Evolutionary conservation across 2,888 invertebrate species (phyloP), one percentile per base, ranked within the genome.

Genomic region (Polyommatus icarus): DNA sequence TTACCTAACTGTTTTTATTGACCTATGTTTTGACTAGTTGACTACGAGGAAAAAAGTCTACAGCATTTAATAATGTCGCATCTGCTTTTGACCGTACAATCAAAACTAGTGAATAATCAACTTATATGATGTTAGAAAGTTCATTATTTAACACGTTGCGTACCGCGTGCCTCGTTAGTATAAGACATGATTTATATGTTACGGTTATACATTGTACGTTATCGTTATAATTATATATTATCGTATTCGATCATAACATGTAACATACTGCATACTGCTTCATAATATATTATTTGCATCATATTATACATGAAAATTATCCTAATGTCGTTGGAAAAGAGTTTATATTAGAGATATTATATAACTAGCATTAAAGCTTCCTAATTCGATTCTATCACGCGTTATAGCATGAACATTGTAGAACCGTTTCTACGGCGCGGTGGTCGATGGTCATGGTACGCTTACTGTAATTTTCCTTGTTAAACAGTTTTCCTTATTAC

Each of bases 81-180:
- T 54, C 10, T 24, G 8, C 24, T 24, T 20, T 61, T 61, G 61
- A 24, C 61, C 61, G 61, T 20, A 61, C 24, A 61, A 61, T 61
- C 61, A 24, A 61, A 61, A 24, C 1, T 61, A 61, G 24, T 20
- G 61, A 61, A 61, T 24, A 61, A 61, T 61, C 61, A 61, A 61
- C 24, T 61, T 24, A 61, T 61, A 71, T 71, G 71, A 71, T 71
- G 71, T n/a, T 71, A 71, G 71, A 71, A 71, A 71, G 71, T 71
- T 71, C 18, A 71, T 71, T 71, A 71, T 71, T 71, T n/a, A 71
- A 71, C n/a, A 12, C 71, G n/a, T 71, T n/a, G 71, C 71, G 71
- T 15, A 18, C 71, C 18, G 29, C 32, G 18, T 71, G 18, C 2
- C 1, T 71, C 36, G 61, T 61, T 8, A 59, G 59, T 8, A 20